Conservation (phyloP, 2,888 invertebrate species). For the Diploptera punctata region DNA sequence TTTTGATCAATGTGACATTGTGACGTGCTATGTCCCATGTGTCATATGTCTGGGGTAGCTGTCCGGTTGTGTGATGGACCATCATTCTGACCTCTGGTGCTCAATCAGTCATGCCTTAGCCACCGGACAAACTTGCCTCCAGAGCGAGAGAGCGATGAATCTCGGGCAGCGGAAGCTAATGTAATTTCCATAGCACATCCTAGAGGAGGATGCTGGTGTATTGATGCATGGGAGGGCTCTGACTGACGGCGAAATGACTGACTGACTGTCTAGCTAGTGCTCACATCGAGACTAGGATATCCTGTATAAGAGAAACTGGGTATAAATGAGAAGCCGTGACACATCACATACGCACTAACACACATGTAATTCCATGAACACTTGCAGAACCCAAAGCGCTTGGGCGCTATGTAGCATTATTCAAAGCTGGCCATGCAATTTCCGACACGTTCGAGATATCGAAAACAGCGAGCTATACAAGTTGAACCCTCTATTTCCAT, state of each 20-base stretch:
- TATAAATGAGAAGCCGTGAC: conserved; percentile 17
- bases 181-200: conserved; percentile 31
- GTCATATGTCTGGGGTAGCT: background rate
- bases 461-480: conserved; percentile 27
- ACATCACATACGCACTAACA: conserved; percentile 9
- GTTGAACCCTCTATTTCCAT: conserved; percentile 8
- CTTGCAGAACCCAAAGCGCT: background rate
- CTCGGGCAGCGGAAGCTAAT: conserved; percentile 25
- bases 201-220: conserved; percentile 16
- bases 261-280: background rate
- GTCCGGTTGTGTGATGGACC: conserved; percentile 2
- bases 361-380: background rate
- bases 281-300: conserved; percentile 23
- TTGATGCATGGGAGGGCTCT: conserved; percentile 12
- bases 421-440: conserved; percentile 32
- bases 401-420: conserved; percentile 18
- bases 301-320: conserved; percentile 14
- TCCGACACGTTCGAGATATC: conserved; percentile 36
- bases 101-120: conserved; percentile 23
- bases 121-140: conserved; percentile 16
- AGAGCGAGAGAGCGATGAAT: background rate
- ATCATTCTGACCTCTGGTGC: conserved; percentile 17
- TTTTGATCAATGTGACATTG: conserved; percentile 1
- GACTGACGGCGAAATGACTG: conserved; percentile 13
- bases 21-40: conserved; percentile 8